Evolutionary conservation across 1,140 invertebrate genomes (phyloP), one percentile per base, ranked within the genome.

Genomic region (Eriosoma lanigerum): DNA sequence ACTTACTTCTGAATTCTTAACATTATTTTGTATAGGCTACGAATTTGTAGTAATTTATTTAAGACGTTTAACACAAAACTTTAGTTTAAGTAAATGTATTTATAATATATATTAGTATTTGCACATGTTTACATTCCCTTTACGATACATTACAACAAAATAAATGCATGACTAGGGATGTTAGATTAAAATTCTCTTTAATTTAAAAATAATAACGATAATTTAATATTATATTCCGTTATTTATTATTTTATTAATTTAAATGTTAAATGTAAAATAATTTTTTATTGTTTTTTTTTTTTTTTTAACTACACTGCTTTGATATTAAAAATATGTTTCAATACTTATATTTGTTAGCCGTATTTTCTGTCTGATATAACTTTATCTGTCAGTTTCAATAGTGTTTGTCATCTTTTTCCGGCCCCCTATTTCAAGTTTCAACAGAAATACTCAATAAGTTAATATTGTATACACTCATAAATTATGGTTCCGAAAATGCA

Each of bases 361-460:
- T 21, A 72, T 72, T 29, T 72, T 13, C 46, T 24, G 21, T 68
- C 44, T 21, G 26, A 68, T 68, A 68, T 24, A 73, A 73, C 70
- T 73, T 52, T 54, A 73, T 76, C 38, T 58, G 72, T 76, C 72
- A 58, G 32, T 76, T 58, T 58, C 50, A 76, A 76, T 58, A 58
- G 26, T 24, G 52, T 76, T 58, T 58, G 72, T 76, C 52, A 76
- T 76, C 32, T 56, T 58, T 58, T 26, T 44, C 72, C 17, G 21
- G 2, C 29, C 12, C 54, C 72, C 32, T 21, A n/a, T 58, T 44
- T 54, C 44, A 38, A 24, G 29, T 24, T 44, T 50, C 12, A 9
- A 58, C 52, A 58, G 2, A 58, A 58, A 32, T 32, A 76, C 54
- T 76, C 72, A 76, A 76, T 76, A 76, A 76, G 50, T 76, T 76